Evolutionary conservation across 2,888 invertebrate species (phyloP).

Genomic region (Melikaiella ostensackeni): DNA sequence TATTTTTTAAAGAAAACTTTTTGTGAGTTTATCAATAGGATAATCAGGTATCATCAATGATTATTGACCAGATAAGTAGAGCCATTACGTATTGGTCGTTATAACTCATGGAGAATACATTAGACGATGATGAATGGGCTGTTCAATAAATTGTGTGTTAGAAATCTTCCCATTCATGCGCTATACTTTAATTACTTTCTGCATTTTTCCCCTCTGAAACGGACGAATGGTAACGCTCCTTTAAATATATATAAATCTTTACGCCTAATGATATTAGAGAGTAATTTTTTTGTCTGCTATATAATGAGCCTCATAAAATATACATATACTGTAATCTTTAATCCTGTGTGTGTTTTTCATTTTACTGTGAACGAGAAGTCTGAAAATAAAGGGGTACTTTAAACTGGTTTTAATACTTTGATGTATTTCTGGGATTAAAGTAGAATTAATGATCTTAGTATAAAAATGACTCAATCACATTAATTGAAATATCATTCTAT

Average conservation of each 20-base stretch:
- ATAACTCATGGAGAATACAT: slow-evolving; percentile 40
- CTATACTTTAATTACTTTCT: background rate
- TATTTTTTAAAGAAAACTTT: too few species aligned
- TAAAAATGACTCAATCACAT: background rate
- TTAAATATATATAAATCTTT: background rate
- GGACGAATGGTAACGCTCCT: background rate
- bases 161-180: slow-evolving; percentile 44
- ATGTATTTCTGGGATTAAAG: background rate
- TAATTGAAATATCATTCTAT: background rate
- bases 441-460: background rate
- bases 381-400: background rate
- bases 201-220: slow-evolving; percentile 36
- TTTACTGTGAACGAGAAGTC: background rate
- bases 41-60: background rate
- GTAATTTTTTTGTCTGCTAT: too few species aligned
- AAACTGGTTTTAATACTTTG: background rate
- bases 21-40: too few species aligned
- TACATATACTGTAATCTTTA: background rate
- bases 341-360: background rate
- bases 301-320: too few species aligned
- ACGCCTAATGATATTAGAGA: background rate
- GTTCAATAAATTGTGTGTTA: slow-evolving; percentile 51
- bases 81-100: background rate
- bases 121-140: slow-evolving; percentile 49
- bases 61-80: background rate